Evolutionary conservation across 2,888 invertebrate species (phyloP), one percentile per base, ranked within the genome.

Genomic region (Dorcus parallelipipedus): DNA sequence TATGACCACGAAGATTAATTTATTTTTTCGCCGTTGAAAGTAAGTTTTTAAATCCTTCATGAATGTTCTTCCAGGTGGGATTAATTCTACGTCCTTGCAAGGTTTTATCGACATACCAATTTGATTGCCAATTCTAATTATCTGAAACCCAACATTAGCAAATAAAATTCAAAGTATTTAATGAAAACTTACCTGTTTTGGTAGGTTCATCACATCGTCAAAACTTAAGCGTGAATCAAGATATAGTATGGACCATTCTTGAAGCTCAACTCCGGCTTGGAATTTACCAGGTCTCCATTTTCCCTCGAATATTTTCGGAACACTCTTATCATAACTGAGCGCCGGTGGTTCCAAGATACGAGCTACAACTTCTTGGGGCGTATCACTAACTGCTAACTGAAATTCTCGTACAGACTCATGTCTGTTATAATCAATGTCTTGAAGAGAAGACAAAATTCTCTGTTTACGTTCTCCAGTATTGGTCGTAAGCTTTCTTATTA

Each of bases 401-500:
- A 98, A 98, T 65, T 90, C 87, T 69, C 83, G 83, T 54, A 95
- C 86, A 63, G 83, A 83, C 0, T 84, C 76, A 72, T 81, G 74
- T 0, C 64, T 3, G 60, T 81, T 79, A 56, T 78, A 77, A 3
- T 70, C 59, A 9, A 79, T 74, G 10, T 57, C 56, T 0, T 64
- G 61, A 1, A 83, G 76, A 58, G 89, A 82, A 52, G 85, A 83
- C 74, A 88, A 83, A 54, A 98, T 97, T 77, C 94, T 95, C 0
- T 77, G 63, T 73, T 93, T 91, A 20, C 98, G 83, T 9, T 80
- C 83, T 7, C 84, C 80, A 9, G 97, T 92, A 0, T 86, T 83
- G 0, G 93, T 89, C 0, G 97, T 97, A 0, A 97, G 92, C 42
- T 84, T 82, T 73, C 80, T 86, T 53, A 98, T 95, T 94, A 99